Percentiles rank a stretch among this genome's conserved stretches.
Conservation (phyloP, 2,113 vertebrate species). For the Pygoscelis adeliae region DNA sequence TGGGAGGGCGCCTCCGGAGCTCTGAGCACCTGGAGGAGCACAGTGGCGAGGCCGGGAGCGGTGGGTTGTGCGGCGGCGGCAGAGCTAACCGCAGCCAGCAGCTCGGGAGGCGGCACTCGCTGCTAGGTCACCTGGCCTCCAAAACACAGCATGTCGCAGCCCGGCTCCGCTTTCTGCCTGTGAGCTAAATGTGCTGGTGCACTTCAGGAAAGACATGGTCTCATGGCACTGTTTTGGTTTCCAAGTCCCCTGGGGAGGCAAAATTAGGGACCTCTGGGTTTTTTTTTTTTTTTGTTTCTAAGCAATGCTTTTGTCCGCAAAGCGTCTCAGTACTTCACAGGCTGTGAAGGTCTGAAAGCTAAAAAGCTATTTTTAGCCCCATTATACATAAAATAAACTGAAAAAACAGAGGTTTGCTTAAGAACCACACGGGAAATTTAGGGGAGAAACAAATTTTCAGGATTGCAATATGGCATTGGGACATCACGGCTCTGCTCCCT, state of each 20-base stretch:
- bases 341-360: background rate
- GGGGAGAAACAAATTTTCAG: background rate
- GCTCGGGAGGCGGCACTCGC: accelerated
- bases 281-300: background rate
- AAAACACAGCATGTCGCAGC: background rate
- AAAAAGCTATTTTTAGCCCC: background rate
- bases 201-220: background rate
- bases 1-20: background rate
- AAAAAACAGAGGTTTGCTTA: background rate
- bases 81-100: background rate
- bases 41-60: accelerated
- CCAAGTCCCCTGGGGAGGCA: background rate
- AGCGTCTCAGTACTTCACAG: background rate
- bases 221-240: background rate
- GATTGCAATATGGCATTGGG: background rate
- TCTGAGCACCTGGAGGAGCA: background rate
- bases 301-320: background rate
- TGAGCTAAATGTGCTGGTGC: background rate
- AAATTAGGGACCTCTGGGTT: background rate
- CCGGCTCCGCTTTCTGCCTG: background rate
- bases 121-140: background rate
- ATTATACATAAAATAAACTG: background rate
- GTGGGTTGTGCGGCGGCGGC: background rate
- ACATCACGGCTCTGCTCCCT: background rate
- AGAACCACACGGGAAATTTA: background rate